phyloP scores from a whole-genome alignment of 1,140 invertebrate species.

The Cotesia vestalis region DNA sequence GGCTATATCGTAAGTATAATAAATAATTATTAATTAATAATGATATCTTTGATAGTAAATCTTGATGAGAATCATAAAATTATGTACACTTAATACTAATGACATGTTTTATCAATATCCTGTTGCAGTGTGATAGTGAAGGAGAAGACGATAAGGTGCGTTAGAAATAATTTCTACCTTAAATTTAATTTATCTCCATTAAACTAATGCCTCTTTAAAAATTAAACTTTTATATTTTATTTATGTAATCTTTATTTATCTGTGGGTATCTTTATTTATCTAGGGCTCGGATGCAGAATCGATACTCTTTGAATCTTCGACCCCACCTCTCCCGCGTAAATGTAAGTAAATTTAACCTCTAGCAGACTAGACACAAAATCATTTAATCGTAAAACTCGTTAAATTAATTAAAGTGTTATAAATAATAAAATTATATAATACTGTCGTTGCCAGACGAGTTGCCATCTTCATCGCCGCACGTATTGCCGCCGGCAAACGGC shows the following conservation, averaged over 20 bases:
- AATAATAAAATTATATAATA: constrained; percentile 28
- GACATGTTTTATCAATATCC: constrained; percentile 49
- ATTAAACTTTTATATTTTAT: constrained; percentile 10
- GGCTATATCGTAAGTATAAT: constrained; percentile 85
- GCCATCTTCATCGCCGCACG: constrained; percentile 67
- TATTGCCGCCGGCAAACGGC: constrained; percentile 66
- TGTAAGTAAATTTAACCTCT: constrained; percentile 57
- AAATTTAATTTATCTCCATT: constrained; percentile 3
- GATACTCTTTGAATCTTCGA: constrained; percentile 76
- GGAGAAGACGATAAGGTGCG: constrained; percentile 86
- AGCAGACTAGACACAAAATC: neutral
- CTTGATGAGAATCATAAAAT: constrained; percentile 26
- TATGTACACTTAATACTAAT: constrained; percentile 22
- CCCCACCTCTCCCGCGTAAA: constrained; percentile 70
- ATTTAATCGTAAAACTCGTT: constrained; percentile 43
- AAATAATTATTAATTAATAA: constrained; percentile 37
- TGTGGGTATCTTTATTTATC: constrained; percentile 47
- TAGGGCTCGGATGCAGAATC: constrained; percentile 78
- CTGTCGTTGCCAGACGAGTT: constrained; percentile 57
- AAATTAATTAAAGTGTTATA: constrained; percentile 42
- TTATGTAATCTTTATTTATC: neutral
- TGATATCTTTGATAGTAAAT: constrained; percentile 25
- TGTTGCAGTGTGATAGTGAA: constrained; percentile 89
- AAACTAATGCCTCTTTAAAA: neutral
- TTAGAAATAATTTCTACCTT: constrained; percentile 31